Conservation (phyloP, 2,113 vertebrate genomes). For the Scortum barcoo region DNA sequence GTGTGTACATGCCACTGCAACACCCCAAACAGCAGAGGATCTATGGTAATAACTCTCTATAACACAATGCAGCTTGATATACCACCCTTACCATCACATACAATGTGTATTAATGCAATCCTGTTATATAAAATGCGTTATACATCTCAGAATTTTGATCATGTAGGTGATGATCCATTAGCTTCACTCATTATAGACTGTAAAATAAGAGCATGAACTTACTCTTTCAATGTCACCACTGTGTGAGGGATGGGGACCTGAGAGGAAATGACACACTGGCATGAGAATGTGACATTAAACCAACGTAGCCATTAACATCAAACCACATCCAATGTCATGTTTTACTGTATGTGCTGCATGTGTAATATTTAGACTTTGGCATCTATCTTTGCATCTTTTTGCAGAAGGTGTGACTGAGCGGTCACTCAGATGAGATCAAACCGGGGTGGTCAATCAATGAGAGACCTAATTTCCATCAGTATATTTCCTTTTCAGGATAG, state of each 20-base stretch:
- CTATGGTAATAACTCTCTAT: slow-evolving; percentile 25
- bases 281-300: slow-evolving; percentile 49
- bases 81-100: background rate
- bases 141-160: background rate
- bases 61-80: slow-evolving; percentile 14
- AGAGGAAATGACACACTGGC: slow-evolving; percentile 63
- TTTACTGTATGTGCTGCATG: background rate
- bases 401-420: background rate
- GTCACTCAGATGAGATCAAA: background rate
- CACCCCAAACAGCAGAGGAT: slow-evolving; percentile 58
- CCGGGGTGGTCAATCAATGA: slow-evolving; percentile 13
- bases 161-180: slow-evolving; percentile 8
- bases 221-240: slow-evolving; percentile 86
- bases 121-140: slow-evolving; percentile 10
- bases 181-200: slow-evolving; percentile 25
- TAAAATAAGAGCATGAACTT: slow-evolving; percentile 65
- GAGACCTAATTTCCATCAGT: slow-evolving; percentile 61
- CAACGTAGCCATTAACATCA: slow-evolving; percentile 31
- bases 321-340: slow-evolving; percentile 29
- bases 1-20: slow-evolving; percentile 72
- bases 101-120: slow-evolving; percentile 1
- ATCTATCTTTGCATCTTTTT: slow-evolving; percentile 6
- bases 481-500: slow-evolving; percentile 39
- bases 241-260: slow-evolving; percentile 84
- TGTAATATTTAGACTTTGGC: background rate